phyloP scores from a whole-genome alignment of 2,888 invertebrate genomes.

The Serripes groenlandicus region DNA sequence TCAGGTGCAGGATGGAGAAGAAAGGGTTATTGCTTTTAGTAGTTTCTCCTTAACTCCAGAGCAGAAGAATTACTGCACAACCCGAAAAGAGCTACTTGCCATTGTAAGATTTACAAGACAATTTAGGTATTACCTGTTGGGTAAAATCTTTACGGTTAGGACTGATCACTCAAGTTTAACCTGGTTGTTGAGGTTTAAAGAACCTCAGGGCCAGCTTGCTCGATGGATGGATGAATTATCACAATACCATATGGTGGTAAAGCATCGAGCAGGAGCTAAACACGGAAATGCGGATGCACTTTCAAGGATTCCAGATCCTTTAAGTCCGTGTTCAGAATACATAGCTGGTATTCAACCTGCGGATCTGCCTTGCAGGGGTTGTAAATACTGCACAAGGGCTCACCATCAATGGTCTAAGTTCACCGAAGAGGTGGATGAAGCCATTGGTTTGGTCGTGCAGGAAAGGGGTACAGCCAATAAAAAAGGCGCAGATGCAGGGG shows the following conservation, averaged over 20 bases:
- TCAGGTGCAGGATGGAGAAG: conserved; percentile 37
- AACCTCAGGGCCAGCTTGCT: conserved; percentile 30
- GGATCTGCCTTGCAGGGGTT: conserved; percentile 59
- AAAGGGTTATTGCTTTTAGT: conserved; percentile 40
- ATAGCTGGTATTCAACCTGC: conserved; percentile 2
- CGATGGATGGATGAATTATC: too few species aligned
- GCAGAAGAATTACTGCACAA: conserved; percentile 42
- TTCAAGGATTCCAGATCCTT: too few species aligned
- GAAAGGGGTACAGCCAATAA: neutral
- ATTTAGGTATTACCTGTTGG: conserved; percentile 63
- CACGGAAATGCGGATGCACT: conserved; percentile 46
- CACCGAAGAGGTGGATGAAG: conserved; percentile 24
- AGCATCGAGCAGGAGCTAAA: conserved; percentile 36
- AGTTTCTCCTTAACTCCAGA: conserved; percentile 39
- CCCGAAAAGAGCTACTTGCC: too few species aligned
- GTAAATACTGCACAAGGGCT: conserved; percentile 38
- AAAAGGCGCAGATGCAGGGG: neutral
- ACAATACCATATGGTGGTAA: conserved; percentile 60
- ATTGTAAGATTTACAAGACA: conserved; percentile 57
- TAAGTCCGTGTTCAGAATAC: conserved; percentile 34
- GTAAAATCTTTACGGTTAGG: conserved; percentile 45
- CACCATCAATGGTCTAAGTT: conserved; percentile 35
- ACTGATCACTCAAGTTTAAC: conserved; percentile 61
- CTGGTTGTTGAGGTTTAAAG: conserved; percentile 31
- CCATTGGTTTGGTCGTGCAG: neutral